These are phyloP conservation scores for Cataglyphis albicans DNA, from an alignment of 2,888 invertebrate species.

Conservation along the genomic window DNA sequence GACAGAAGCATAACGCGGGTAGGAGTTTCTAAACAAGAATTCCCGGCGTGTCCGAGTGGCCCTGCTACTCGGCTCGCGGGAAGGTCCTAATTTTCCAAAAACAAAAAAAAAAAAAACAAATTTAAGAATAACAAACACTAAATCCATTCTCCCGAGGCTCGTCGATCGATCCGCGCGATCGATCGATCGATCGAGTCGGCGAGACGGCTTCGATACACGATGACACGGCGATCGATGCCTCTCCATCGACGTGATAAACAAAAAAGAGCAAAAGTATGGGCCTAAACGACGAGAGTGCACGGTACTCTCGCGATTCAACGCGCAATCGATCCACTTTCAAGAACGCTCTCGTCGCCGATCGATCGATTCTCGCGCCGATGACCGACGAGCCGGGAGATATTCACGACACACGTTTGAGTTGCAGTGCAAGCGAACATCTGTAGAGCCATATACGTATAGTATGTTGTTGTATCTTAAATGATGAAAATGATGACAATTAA, in stretches of 20 bases:
- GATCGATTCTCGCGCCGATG: slow-evolving; percentile 44
- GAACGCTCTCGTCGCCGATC: slow-evolving; percentile 47
- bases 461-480: slow-evolving; percentile 84
- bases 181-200: slow-evolving; percentile 45
- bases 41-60: slow-evolving; percentile 81
- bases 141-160: slow-evolving; percentile 67
- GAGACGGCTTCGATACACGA: slow-evolving; percentile 40
- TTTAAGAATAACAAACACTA: slow-evolving; percentile 75
- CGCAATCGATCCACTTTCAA: slow-evolving; percentile 42
- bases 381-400: slow-evolving; percentile 61
- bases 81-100: slow-evolving; percentile 83
- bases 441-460: slow-evolving; percentile 86
- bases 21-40: slow-evolving; percentile 85
- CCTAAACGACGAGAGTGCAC: slow-evolving; percentile 59
- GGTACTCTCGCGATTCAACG: slow-evolving; percentile 48
- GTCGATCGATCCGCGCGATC: slow-evolving; percentile 46
- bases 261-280: slow-evolving; percentile 59
- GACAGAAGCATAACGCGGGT: slow-evolving; percentile 86
- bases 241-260: slow-evolving; percentile 28
- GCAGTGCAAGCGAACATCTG: slow-evolving; percentile 86
- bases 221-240: slow-evolving; percentile 44
- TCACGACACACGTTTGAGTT: slow-evolving; percentile 85
- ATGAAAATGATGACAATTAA: slow-evolving; percentile 67
- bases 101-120: slow-evolving; percentile 65
- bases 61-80: slow-evolving; percentile 80